Evolutionary conservation across 2,113 vertebrate species (phyloP).

Genomic region (Aix galericulata): DNA sequence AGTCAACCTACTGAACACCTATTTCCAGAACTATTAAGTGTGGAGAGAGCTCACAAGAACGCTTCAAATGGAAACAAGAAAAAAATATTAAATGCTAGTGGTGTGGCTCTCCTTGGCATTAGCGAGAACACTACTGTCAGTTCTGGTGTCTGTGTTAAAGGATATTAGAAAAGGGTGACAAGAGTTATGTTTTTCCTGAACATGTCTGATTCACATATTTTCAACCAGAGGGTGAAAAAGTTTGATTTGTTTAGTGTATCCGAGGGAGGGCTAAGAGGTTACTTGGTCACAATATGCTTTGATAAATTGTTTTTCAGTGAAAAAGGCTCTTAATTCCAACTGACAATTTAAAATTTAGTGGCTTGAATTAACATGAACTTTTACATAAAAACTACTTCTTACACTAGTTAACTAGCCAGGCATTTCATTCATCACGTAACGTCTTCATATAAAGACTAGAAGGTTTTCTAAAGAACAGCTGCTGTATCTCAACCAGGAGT

Average conservation of each 20-base stretch:
- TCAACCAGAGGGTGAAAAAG: background rate
- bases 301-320: background rate
- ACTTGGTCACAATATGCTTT: background rate
- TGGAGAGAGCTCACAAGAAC: background rate
- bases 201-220: background rate
- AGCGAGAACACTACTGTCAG: background rate
- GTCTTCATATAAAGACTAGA: background rate
- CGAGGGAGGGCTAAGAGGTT: background rate
- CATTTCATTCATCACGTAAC: background rate
- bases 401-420: background rate
- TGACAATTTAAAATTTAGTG: background rate
- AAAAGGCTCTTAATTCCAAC: background rate
- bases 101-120: background rate
- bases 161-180: background rate
- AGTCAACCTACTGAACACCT: background rate
- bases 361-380: background rate
- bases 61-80: slow-evolving; percentile 24
- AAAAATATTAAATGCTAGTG: background rate
- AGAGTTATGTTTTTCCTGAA: background rate
- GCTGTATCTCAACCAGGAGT: background rate
- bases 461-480: background rate
- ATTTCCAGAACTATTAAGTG: background rate
- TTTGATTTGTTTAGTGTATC: background rate
- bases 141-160: background rate
- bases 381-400: background rate